Base-by-base conservation (phyloP, 2,888 invertebrate genomes). In the Gasteruption jaculator region DNA sequence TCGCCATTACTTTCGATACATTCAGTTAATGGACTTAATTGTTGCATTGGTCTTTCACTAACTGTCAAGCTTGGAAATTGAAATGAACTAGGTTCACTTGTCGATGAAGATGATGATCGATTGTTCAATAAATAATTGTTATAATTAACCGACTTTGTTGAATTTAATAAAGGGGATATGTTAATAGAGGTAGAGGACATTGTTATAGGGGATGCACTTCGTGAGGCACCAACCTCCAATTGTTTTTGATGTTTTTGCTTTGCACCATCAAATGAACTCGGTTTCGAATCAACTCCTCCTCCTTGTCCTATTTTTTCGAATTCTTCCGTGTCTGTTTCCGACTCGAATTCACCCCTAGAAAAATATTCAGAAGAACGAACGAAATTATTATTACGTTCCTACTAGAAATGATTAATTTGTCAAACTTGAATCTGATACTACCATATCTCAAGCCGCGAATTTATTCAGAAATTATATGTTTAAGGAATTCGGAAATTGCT, bases 241-340 rank as follows among this genome's bases (percentile, higher is more conserved):
- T 65, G 61, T 45, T 70, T 68, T 40, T 58, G 60, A 24, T 54
- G 57, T 37, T 46, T 48, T 47, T 56, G 56, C 46, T 59, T 59
- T 32, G 49, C 48, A 20, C 58, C 57, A 37, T 68, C 64, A 54
- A 57, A 63, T 4, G 60, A 59, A 11, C 48, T 57, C 30, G 61
- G 54, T 45, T 68, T 69, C 18, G 61, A 60, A 39, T 68, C 68
- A 34, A 50, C 38, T 5, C 27, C 51, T 3, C 57, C 57, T 2
- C 78, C 79, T 65, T 82, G 83, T 11, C 81, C 77, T 6, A 89
- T 80, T 64, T 84, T 85, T 71, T 89, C 89, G 71, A 88, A 89
- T 61, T 87, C 89, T 58, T 87, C 86, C 0, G 84, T 83, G 60
- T 89, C 88, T 0, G 85, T 84, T 72, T 86, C 86, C 1, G 86